Base-by-base conservation (phyloP, 2,888 invertebrate species). In the Drosophila planitibia region DNA sequence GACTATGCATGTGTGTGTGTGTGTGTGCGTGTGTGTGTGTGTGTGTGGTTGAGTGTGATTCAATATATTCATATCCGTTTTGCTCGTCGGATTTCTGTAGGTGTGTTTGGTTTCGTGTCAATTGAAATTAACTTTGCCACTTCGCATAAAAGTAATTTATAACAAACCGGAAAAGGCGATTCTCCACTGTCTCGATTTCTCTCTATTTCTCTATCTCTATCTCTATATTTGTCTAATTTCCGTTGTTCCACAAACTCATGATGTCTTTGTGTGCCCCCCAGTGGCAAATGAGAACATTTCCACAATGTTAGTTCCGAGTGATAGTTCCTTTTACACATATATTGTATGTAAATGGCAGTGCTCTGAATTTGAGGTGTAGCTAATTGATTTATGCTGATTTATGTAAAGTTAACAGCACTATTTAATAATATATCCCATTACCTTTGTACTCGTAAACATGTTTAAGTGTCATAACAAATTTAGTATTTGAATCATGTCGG, bases 91-190 rank as follows among this genome's bases (percentile, higher is more conserved):
- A 30, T 54, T 54, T 57, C 61, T 74, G 72, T 82, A 72, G 80
- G 88, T 85, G 90, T 88, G 90, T 85, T 90, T 81, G 71, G 90
- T 66, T 90, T 89, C 87, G 89, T 87, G 90, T 82, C 90, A 84
- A 87, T 83, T 89, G 82, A 90, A 89, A 86, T 87, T 86, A 87
- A 90, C 83, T 88, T 90, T 83, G 82, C 79, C 90, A 75, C 83
- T 90, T 90, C 89, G 81, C 86, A 86, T 86, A 90, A 86, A 86
- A 82, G 89, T 85, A 89, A 87, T 89, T 87, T 90, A 90, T 89
- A 80, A 71, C 90, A 80, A 83, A 72, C 70, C 68, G 82, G 72
- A 86, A 76, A 72, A 75, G 79, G 79, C 82, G 74, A 84, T 89
- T 83, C 70, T 69, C 58, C 65, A 67, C 57, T 55, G 78, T 61